Percentiles rank a stretch among this genome's conserved stretches.
Evolutionary conservation across 1,140 invertebrate species (phyloP).

Genomic region (Eciton burchellii): DNA sequence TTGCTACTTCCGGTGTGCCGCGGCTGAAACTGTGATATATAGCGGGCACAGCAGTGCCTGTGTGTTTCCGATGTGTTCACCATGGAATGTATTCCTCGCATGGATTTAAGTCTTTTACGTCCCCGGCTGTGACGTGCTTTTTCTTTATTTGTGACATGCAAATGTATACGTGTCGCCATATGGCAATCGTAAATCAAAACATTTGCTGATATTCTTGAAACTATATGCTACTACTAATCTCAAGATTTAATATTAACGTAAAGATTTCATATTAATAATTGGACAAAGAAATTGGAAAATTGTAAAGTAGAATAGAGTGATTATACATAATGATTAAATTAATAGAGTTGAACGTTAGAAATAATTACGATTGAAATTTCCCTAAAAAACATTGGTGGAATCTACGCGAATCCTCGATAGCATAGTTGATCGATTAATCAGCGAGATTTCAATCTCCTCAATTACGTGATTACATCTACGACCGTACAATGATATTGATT

Average conservation of each 20-base stretch:
- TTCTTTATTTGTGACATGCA: constrained; percentile 27
- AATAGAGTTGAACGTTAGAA: background rate
- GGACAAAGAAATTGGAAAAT: background rate
- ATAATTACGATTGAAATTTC: constrained; percentile 22
- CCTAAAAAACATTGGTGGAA: background rate
- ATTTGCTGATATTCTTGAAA: background rate
- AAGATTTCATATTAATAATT: constrained; percentile 27
- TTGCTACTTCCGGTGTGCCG: constrained; percentile 41
- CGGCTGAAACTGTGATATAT: constrained; percentile 45
- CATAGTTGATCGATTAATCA: constrained; percentile 23
- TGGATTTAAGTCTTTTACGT: constrained; percentile 49
- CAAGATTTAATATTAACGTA: background rate
- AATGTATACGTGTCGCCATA: constrained; percentile 9
- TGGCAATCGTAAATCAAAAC: constrained; percentile 1
- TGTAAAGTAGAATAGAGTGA: no score
- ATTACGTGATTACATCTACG: constrained; percentile 49
- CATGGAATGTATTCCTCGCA: constrained; percentile 35
- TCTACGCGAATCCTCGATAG: constrained; percentile 9
- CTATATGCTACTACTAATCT: background rate
- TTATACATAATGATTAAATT: background rate
- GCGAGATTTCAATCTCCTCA: constrained; percentile 25
- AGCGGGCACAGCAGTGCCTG: constrained; percentile 1
- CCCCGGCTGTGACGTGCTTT: constrained; percentile 22
- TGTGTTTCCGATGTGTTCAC: constrained; percentile 33
- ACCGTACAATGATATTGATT: background rate